These are phyloP conservation scores for Bolinopsis microptera DNA, from an alignment of 37 sponge, comb jelly and placozoan genomes.

Conservation along the genomic window DNA sequence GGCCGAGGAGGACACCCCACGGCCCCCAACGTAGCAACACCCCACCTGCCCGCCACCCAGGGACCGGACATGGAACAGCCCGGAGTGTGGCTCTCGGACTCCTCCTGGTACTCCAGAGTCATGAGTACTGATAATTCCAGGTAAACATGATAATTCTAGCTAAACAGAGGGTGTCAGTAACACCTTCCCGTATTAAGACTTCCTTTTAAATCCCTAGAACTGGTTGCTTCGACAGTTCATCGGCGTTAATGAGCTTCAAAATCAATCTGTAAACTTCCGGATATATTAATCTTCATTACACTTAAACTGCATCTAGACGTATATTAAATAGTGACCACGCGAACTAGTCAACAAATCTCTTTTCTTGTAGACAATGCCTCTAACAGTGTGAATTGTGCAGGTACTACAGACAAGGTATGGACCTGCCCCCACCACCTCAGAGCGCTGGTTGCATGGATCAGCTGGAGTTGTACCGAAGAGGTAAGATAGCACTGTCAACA, in stretches of 20 bases:
- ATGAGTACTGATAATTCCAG: constrained; percentile 41
- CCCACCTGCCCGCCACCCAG: neutral
- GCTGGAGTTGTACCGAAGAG: constrained; percentile 28
- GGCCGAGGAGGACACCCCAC: neutral
- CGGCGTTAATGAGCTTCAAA: neutral
- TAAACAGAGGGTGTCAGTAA: neutral
- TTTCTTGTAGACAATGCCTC: neutral
- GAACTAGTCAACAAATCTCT: no score
- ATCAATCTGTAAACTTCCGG: neutral
- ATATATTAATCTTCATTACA: no score
- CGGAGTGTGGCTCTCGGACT: constrained; percentile 56
- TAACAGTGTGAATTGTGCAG: neutral
- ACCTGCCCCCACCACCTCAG: neutral
- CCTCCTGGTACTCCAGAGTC: constrained; percentile 46
- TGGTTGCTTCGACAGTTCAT: neutral
- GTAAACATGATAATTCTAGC: constrained; percentile 14
- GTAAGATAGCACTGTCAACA: constrained; percentile 8
- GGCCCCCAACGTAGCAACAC: neutral
- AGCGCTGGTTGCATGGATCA: constrained; percentile 55
- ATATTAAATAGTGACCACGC: no score
- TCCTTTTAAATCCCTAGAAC: neutral
- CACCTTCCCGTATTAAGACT: neutral
- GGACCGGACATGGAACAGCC: constrained; percentile 20
- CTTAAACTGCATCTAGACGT: no score
- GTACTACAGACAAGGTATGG: constrained; percentile 57